Conservation (phyloP, 2,113 vertebrate genomes). For the Puffinus mauretanicus region DNA sequence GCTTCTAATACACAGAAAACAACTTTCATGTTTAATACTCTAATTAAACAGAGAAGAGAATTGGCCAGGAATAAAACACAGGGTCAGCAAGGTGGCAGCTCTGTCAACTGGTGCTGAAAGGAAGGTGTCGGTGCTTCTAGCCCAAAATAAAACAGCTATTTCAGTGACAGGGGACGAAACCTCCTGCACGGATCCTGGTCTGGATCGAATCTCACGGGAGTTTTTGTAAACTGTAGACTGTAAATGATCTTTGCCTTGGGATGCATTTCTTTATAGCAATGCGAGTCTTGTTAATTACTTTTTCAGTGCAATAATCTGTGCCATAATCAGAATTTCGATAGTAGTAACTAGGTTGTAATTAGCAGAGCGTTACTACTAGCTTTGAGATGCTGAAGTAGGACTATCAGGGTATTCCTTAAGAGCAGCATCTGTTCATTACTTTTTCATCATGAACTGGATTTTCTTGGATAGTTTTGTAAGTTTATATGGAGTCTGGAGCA, state of each 20-base stretch:
- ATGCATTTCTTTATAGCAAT: background rate
- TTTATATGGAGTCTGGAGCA: background rate
- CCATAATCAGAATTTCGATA: background rate
- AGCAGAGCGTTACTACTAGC: background rate
- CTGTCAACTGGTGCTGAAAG: background rate
- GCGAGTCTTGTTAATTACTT: background rate
- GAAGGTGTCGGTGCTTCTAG: background rate
- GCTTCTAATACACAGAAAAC: background rate
- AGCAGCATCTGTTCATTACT: background rate
- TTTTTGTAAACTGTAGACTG: too few relatives aligned
- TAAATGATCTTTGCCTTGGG: background rate
- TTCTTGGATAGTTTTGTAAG: background rate
- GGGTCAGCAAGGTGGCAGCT: background rate
- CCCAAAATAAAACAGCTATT: background rate
- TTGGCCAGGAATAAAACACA: background rate
- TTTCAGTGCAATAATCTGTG: background rate
- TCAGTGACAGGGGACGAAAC: background rate
- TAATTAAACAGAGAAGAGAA: background rate
- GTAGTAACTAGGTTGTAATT: too few relatives aligned
- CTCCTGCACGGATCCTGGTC: background rate
- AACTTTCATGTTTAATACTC: background rate
- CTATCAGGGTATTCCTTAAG: rapidly evolving
- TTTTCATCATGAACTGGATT: background rate
- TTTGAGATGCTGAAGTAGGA: background rate
- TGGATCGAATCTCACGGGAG: rapidly evolving